Conservation (phyloP, 2,888 invertebrate genomes). For the Xanthorhoe designata region DNA sequence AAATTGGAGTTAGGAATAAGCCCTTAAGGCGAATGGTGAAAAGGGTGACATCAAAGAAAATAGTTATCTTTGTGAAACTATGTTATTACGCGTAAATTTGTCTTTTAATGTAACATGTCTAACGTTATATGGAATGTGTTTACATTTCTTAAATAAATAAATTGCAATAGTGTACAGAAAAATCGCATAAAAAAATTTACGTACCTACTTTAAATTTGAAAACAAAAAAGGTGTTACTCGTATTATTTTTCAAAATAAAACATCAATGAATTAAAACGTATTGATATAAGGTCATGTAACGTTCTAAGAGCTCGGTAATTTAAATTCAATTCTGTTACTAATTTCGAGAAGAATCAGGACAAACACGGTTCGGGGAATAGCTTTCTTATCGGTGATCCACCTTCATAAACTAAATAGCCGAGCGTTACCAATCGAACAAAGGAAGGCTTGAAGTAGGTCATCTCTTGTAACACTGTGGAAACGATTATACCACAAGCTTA, state of each 20-base stretch:
- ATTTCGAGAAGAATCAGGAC: background rate
- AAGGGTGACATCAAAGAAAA: conserved; percentile 29
- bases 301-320: no score
- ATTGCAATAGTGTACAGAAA: no score
- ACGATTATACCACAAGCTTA: background rate
- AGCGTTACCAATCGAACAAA: background rate
- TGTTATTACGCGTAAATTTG: conserved; percentile 3
- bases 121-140: no score
- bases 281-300: no score
- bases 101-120: background rate
- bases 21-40: conserved; percentile 25
- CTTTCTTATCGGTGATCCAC: background rate
- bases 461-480: background rate
- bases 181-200: no score
- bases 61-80: conserved; percentile 23
- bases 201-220: no score
- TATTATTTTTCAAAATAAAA: no score
- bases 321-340: background rate
- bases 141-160: no score
- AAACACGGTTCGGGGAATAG: background rate
- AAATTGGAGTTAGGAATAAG: conserved; percentile 15
- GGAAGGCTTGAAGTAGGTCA: background rate
- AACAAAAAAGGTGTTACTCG: no score
- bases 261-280: no score
- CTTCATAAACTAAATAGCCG: background rate